These are phyloP conservation scores for Callorhinus ursinus DNA, from an alignment of 2,113 vertebrate genomes.

Conservation along the genomic window DNA sequence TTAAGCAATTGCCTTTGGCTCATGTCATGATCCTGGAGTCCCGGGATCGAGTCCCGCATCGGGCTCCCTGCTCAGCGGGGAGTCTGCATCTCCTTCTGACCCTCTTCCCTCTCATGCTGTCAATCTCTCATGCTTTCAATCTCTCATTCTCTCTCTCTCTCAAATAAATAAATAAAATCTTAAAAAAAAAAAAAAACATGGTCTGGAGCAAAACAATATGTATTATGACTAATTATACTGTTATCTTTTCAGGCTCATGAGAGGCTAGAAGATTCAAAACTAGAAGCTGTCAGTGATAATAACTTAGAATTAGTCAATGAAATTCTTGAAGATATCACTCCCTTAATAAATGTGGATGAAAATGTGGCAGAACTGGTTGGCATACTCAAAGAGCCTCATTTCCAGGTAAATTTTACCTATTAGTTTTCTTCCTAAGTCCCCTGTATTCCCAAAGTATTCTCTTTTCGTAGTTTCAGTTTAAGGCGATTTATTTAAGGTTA, in stretches of 20 bases:
- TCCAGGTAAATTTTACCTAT: slow-evolving; percentile 89
- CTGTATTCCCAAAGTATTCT: background rate
- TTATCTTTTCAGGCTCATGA: slow-evolving; percentile 92
- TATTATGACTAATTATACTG: background rate
- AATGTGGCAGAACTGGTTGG: slow-evolving; percentile 91
- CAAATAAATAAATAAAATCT: too few species aligned
- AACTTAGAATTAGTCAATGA: slow-evolving; percentile 95
- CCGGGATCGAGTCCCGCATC: too few species aligned
- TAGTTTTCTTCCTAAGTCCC: background rate
- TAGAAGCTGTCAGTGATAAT: slow-evolving; percentile 95
- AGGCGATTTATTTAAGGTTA: background rate
- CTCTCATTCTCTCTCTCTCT: too few species aligned
- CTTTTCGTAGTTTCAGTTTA: background rate
- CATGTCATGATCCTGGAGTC: too few species aligned
- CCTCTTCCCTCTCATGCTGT: too few species aligned
- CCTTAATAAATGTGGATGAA: slow-evolving; percentile 89
- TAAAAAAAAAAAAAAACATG: background rate
- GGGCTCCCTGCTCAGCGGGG: too few species aligned
- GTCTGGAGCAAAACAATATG: background rate
- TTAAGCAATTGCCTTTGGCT: too few species aligned
- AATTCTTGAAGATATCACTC: slow-evolving; percentile 95
- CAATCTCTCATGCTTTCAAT: too few species aligned
- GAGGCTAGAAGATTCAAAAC: slow-evolving; percentile 94
- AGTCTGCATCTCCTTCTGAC: too few species aligned
- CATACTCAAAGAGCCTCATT: slow-evolving; percentile 97